Conservation (phyloP, 2,797 vertebrate genomes). For the Paramormyrops hopkinsi region DNA sequence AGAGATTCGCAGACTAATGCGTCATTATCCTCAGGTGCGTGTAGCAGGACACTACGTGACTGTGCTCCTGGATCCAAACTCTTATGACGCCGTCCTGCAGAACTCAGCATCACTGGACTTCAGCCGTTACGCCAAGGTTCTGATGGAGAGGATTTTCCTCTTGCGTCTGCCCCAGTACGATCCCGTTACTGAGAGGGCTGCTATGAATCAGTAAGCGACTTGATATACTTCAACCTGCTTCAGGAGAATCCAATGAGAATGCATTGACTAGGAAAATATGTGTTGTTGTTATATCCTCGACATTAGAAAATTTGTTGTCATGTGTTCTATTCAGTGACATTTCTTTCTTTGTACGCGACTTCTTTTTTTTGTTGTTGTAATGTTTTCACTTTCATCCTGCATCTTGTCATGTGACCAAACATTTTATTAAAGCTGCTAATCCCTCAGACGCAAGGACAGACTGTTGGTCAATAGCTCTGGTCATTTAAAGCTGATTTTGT, state of each 20-base stretch:
- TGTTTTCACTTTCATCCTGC: background rate
- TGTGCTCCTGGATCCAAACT: conserved; percentile 74
- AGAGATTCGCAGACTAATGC: background rate
- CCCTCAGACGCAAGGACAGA: background rate
- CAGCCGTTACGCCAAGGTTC: conserved; percentile 62
- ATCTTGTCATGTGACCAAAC: background rate
- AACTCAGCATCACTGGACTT: conserved; percentile 69
- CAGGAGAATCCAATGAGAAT: background rate
- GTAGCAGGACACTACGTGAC: conserved; percentile 74
- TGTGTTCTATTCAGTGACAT: background rate
- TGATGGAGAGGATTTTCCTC: conserved; percentile 82
- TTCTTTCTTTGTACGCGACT: background rate
- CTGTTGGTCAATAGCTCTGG: background rate
- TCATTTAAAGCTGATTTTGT: background rate
- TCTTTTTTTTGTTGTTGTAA: background rate
- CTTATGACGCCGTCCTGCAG: conserved; percentile 64
- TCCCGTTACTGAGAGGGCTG: conserved; percentile 52
- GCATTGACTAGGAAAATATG: no score
- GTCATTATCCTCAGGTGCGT: conserved; percentile 58
- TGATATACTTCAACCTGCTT: background rate
- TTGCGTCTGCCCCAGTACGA: conserved; percentile 65
- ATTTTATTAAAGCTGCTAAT: background rate
- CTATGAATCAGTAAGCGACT: conserved; percentile 61
- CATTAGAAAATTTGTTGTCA: background rate
- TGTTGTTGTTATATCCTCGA: background rate